Percentiles rank a stretch among this genome's conserved stretches.
Evolutionary conservation across 1,140 invertebrate species (phyloP).

Genomic region (Stegodyphus mimosarum): DNA sequence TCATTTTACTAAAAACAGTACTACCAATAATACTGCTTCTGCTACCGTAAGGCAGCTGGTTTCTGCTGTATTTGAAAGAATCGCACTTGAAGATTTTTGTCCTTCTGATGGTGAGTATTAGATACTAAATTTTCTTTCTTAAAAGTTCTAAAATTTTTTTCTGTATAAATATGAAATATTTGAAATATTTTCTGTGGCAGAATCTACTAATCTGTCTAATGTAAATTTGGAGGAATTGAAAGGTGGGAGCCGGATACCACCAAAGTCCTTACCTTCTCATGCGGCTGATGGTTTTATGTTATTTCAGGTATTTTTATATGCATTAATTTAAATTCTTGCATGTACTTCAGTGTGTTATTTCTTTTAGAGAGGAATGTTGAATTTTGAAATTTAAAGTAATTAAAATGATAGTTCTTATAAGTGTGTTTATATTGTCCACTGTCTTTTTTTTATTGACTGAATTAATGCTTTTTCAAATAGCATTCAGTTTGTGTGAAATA

Average conservation of each 20-base stretch:
- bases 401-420: too few species aligned
- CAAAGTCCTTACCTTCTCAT: conserved; percentile 86
- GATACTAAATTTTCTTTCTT: not conserved
- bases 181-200: not conserved
- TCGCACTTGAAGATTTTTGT: conserved; percentile 74
- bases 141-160: not conserved
- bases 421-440: too few species aligned
- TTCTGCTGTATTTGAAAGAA: conserved; percentile 95
- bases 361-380: too few species aligned
- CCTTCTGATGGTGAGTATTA: not conserved
- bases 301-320: conserved; percentile 79
- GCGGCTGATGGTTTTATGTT: conserved; percentile 95
- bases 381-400: too few species aligned
- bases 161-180: not conserved
- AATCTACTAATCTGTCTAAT: conserved; percentile 3
- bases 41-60: conserved; percentile 96
- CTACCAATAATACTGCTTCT: conserved; percentile 95
- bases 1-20: conserved; percentile 92
- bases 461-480: not conserved
- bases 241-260: conserved; percentile 78
- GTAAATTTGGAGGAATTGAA: conserved; percentile 79
- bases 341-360: too few species aligned
- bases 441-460: too few species aligned
- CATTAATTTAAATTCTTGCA: too few species aligned
- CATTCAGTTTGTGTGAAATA: not conserved